A percentile compares a stretch with the other conserved stretches of the same genome.
These are phyloP conservation scores for Dendrocincla fuliginosa DNA, from an alignment of 2,797 vertebrate genomes.

Conservation along the genomic window DNA sequence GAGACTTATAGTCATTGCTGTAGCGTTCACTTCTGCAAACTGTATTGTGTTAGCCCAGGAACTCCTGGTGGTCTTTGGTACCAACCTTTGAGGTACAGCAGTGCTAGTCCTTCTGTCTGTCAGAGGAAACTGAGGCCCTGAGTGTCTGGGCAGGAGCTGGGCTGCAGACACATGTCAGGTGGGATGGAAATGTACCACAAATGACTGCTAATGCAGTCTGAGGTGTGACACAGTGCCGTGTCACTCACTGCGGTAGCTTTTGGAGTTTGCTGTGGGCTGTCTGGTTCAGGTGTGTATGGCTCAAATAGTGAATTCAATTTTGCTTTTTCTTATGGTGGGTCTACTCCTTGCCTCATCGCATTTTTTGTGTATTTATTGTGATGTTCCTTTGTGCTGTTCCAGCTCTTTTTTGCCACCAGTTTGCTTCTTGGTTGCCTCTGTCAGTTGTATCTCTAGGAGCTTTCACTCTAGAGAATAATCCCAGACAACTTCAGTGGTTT, in stretches of 20 bases:
- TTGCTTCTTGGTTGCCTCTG: neutral
- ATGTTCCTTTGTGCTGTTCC: neutral
- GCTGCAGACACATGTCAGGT: neutral
- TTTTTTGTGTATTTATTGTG: neutral
- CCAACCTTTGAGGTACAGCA: neutral
- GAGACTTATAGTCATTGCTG: neutral
- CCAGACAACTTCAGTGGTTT: neutral
- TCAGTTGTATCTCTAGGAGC: neutral
- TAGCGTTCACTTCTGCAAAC: neutral
- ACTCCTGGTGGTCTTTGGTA: neutral
- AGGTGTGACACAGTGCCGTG: neutral
- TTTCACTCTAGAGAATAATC: neutral
- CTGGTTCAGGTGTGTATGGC: neutral
- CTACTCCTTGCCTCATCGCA: rapidly evolving
- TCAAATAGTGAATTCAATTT: neutral
- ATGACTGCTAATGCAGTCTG: neutral
- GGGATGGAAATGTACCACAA: neutral
- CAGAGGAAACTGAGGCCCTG: neutral
- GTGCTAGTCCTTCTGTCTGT: rapidly evolving
- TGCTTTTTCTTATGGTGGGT: neutral
- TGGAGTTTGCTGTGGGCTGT: neutral
- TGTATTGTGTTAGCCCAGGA: neutral
- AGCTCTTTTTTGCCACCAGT: neutral
- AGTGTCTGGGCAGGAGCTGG: neutral
- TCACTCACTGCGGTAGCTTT: neutral